Evolutionary conservation across 2,888 invertebrate genomes (phyloP), one percentile per base, ranked within the genome.

Genomic region (Rhimphoctona megacephalus): DNA sequence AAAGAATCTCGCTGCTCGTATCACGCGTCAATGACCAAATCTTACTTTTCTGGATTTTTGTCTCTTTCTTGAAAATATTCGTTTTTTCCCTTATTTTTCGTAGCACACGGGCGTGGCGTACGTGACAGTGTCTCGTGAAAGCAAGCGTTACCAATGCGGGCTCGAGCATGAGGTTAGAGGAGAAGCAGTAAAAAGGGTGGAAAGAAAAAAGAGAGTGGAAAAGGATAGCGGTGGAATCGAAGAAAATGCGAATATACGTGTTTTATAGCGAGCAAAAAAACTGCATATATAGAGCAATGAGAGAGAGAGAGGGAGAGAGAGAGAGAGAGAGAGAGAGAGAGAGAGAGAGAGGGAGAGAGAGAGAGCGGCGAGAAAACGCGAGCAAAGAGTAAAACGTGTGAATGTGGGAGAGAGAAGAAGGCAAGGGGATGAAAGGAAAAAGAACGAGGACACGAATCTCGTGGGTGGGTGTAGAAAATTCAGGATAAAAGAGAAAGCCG

Each of bases 141-240:
- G 83, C 87, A 87, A 85, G 87, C 85, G 85, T 87, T 85, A 77
- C 83, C 87, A 85, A 85, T 77, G 83, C 80, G 81, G 72, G 81
- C 82, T 82, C 76, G 83, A 85, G 81, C 83, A 66, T 80, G 79
- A 85, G 79, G 87, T 76, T 85, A 66, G 70, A 54, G 72, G 54
- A 79, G 54, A 76, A 72, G 54, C 85, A 78, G 43, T 70, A 82
- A 86, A 85, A 81, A 64, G 70, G 81, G 74, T 33, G 14, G 30
- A 30, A 30, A 4, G 19, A 80, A 67, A 74, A 43, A 49, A 39
- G 77, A 52, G 25, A 46, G 52, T 64, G 81, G 52, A 81, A 85
- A 86, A 57, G 76, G 73, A 73, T 17, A 54, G 83, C 22, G 72
- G 19, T 70, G 80, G 80, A 70, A 77, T 52, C 66, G 80, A 64